Conservation (phyloP, 1,140 invertebrate species). For the Procambarus clarkii region DNA sequence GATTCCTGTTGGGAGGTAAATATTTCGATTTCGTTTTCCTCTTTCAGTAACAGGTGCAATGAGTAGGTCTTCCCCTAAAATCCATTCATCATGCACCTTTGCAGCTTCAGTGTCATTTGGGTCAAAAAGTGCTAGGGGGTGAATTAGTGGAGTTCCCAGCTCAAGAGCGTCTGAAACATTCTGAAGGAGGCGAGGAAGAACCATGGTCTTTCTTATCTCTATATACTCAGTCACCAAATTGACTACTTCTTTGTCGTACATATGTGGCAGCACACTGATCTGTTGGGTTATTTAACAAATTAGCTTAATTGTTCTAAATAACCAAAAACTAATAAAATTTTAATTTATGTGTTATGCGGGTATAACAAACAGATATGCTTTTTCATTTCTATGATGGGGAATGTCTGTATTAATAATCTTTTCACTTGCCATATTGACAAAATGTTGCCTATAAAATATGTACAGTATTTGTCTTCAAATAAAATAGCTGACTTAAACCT, state of each 20-base stretch:
- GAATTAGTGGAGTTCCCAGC: slow-evolving; percentile 87
- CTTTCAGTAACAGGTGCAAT: slow-evolving; percentile 91
- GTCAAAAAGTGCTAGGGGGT: slow-evolving; percentile 94
- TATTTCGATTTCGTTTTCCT: slow-evolving; percentile 81
- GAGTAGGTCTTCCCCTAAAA: slow-evolving; percentile 91
- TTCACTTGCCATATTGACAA: no score
- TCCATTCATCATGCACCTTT: slow-evolving; percentile 90
- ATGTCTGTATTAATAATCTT: no score
- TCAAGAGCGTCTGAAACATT: slow-evolving; percentile 83
- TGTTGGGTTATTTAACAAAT: not conserved
- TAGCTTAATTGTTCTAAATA: not conserved
- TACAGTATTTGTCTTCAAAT: no score
- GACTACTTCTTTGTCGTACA: slow-evolving; percentile 47
- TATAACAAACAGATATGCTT: no score
- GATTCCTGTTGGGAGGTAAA: slow-evolving; percentile 90
- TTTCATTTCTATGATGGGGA: no score
- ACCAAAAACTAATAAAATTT: no score
- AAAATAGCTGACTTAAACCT: no score
- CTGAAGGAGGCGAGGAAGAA: slow-evolving; percentile 73
- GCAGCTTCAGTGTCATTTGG: slow-evolving; percentile 87
- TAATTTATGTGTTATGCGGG: no score
- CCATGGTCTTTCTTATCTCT: slow-evolving; percentile 45
- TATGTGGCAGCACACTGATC: slow-evolving; percentile 61
- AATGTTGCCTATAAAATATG: no score
- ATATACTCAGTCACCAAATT: slow-evolving; percentile 24